These are phyloP conservation scores for Drosophila pseudotalamancana DNA, from an alignment of 2,888 invertebrate genomes.

Conservation along the genomic window DNA sequence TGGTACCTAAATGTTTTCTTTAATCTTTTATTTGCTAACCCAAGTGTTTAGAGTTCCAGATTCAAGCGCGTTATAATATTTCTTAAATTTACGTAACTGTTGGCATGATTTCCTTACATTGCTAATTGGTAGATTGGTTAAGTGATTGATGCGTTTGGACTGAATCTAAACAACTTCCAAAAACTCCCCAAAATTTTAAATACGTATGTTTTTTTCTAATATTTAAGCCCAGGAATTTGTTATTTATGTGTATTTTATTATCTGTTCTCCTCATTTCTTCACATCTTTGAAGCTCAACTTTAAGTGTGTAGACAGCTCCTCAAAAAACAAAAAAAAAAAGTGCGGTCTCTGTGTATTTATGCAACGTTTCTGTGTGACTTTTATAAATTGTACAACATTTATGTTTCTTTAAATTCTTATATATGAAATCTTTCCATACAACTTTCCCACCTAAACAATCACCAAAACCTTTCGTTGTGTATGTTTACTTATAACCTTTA, in stretches of 20 bases:
- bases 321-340: neutral
- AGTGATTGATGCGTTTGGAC: slow-evolving; percentile 68
- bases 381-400: slow-evolving; percentile 27
- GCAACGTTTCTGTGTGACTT: slow-evolving; percentile 83
- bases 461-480: slow-evolving; percentile 51
- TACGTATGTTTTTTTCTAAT: slow-evolving; percentile 39
- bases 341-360: slow-evolving; percentile 67
- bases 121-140: slow-evolving; percentile 59
- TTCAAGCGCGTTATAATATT: slow-evolving; percentile 61
- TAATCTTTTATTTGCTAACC: neutral
- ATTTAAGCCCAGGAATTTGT: slow-evolving; percentile 28
- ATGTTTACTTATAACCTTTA: slow-evolving; percentile 55
- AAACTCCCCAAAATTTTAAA: slow-evolving; percentile 24
- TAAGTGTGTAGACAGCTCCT: slow-evolving; percentile 35
- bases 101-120: slow-evolving; percentile 67
- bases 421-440: slow-evolving; percentile 52
- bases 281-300: slow-evolving; percentile 4
- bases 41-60: slow-evolving; percentile 47
- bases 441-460: slow-evolving; percentile 52
- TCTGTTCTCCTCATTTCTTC: slow-evolving; percentile 31
- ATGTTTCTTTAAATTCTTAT: slow-evolving; percentile 36
- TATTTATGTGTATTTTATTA: slow-evolving; percentile 36
- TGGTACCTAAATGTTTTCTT: slow-evolving; percentile 10
- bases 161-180: slow-evolving; percentile 55
- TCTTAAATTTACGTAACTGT: slow-evolving; percentile 39